A percentile compares a stretch with the other conserved stretches of the same genome.
These are phyloP conservation scores for Herminia tarsipennalis DNA, from an alignment of 2,888 invertebrate genomes.

Conservation along the genomic window DNA sequence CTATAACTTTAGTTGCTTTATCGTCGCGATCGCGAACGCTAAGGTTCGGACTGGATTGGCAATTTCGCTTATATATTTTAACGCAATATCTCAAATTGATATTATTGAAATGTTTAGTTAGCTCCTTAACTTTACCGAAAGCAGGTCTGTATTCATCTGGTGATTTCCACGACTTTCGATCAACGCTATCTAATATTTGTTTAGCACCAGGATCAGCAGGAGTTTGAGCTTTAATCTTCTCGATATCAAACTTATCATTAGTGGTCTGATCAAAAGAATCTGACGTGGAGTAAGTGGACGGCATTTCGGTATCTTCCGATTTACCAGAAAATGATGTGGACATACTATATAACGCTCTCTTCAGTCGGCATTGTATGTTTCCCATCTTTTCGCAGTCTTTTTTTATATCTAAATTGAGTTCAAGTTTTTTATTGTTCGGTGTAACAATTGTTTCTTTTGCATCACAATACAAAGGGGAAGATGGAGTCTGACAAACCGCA, in stretches of 20 bases:
- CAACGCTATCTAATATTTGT: constrained; percentile 68
- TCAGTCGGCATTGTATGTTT: constrained; percentile 66
- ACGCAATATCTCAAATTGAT: constrained; percentile 77
- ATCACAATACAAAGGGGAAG: constrained; percentile 55
- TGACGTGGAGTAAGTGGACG: constrained; percentile 69
- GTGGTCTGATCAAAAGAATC: constrained; percentile 65
- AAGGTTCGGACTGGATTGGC: constrained; percentile 80
- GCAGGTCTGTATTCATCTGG: constrained; percentile 89
- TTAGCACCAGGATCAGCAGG: constrained; percentile 63
- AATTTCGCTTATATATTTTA: constrained; percentile 74
- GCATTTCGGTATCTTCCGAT: constrained; percentile 71
- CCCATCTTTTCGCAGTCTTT: constrained; percentile 60
- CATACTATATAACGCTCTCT: constrained; percentile 66
- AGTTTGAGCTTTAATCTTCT: constrained; percentile 43
- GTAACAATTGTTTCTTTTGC: constrained; percentile 34
- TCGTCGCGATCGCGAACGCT: constrained; percentile 59
- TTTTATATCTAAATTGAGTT: constrained; percentile 63
- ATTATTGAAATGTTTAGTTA: constrained; percentile 89
- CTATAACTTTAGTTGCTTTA: constrained; percentile 50
- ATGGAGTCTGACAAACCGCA: constrained; percentile 73
- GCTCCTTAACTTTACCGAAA: constrained; percentile 89
- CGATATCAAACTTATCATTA: constrained; percentile 35
- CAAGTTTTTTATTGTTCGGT: constrained; percentile 52
- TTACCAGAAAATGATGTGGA: constrained; percentile 68
- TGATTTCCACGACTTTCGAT: constrained; percentile 88